phyloP scores from a whole-genome alignment of 1,140 invertebrate genomes.

The Octopus sinensis region DNA sequence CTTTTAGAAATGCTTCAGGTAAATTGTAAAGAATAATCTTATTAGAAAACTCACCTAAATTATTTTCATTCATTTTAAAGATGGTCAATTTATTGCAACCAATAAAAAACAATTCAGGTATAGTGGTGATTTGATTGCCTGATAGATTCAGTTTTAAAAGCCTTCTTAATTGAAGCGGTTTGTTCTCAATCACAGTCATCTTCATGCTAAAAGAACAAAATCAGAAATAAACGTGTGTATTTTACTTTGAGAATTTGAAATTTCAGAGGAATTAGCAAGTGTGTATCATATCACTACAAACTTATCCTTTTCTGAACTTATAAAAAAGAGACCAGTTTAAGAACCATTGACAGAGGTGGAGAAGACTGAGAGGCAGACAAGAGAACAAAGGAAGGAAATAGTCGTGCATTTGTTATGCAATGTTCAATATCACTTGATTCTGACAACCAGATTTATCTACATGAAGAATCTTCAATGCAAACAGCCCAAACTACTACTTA shows the following conservation, averaged over 20 bases:
- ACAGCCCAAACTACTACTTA: no score
- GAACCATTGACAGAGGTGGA: neutral
- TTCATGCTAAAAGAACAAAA: constrained; percentile 25
- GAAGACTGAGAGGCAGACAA: neutral
- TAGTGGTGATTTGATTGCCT: constrained; percentile 31
- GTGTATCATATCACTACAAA: neutral
- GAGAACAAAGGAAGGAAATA: neutral
- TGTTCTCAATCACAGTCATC: constrained; percentile 21
- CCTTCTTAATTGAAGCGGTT: constrained; percentile 27
- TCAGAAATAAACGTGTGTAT: neutral
- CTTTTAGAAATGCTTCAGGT: no score
- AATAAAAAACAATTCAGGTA: constrained; percentile 38
- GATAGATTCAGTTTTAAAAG: constrained; percentile 34
- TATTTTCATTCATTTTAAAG: constrained; percentile 36
- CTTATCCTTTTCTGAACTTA: neutral
- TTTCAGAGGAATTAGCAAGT: neutral
- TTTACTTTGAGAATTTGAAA: neutral
- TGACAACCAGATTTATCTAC: no score
- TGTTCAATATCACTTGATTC: no score
- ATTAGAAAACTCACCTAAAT: constrained; percentile 29
- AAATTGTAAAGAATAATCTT: no score
- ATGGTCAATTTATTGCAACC: constrained; percentile 34
- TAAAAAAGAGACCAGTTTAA: neutral
- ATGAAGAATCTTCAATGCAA: no score
- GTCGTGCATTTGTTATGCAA: no score